Conservation (phyloP, 2,113 vertebrate genomes). For the Tapirus terrestris region DNA sequence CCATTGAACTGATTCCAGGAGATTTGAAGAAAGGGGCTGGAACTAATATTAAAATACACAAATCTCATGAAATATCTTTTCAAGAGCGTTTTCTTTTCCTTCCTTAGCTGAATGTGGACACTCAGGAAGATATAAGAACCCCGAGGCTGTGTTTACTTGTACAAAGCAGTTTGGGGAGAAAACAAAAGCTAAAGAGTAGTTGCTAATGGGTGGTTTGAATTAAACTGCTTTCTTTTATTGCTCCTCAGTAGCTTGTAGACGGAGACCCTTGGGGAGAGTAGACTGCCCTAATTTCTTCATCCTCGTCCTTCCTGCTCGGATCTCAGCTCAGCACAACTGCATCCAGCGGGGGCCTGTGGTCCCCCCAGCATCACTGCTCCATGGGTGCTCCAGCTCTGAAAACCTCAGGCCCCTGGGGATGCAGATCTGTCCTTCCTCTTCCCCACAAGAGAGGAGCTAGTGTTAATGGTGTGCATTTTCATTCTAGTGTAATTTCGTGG, state of each 20-base stretch:
- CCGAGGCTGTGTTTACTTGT: slow-evolving; percentile 7
- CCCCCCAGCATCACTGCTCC: background rate
- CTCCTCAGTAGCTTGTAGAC: background rate
- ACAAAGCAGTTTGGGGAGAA: background rate
- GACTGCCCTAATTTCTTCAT: background rate
- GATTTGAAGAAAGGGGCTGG: background rate
- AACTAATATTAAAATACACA: slow-evolving; percentile 18
- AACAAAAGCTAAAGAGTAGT: background rate
- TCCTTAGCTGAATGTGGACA: slow-evolving; percentile 55
- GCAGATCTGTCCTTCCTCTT: background rate
- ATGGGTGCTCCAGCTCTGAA: background rate
- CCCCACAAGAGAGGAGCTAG: background rate
- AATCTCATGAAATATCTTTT: slow-evolving; percentile 7
- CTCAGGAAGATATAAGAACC: background rate
- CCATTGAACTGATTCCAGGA: slow-evolving; percentile 41
- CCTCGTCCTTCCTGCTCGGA: background rate
- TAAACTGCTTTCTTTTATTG: background rate
- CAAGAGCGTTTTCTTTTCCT: background rate
- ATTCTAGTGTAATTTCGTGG: background rate
- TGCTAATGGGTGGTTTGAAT: background rate
- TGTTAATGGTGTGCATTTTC: background rate
- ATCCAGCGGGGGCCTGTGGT: background rate
- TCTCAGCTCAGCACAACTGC: background rate
- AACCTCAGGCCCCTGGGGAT: background rate
- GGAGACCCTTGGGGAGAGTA: background rate